Conservation (phyloP, 2,797 vertebrate genomes). For the Siniperca undulata region DNA sequence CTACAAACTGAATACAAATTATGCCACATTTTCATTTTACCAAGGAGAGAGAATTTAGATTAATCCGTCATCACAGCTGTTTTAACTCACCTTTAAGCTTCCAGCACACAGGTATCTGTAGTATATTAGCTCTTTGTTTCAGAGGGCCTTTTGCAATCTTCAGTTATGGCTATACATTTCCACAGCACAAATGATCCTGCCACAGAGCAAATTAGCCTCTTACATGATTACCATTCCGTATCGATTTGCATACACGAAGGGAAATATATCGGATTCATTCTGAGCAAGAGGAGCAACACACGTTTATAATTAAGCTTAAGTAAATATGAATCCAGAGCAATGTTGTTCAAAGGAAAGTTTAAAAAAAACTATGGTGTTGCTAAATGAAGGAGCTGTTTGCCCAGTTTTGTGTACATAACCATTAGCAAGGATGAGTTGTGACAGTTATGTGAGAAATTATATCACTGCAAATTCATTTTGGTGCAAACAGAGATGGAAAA, state of each 20-base stretch:
- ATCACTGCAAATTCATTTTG: conserved; percentile 48
- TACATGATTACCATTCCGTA: conserved; percentile 48
- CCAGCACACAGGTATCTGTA: conserved; percentile 4
- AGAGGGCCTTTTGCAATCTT: conserved; percentile 11
- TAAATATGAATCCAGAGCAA: conserved; percentile 23
- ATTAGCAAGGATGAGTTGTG: conserved; percentile 41
- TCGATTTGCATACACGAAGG: conserved; percentile 56
- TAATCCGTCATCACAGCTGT: background rate
- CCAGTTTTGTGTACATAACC: conserved; percentile 17
- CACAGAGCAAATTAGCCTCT: conserved; percentile 53
- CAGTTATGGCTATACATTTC: conserved; percentile 23
- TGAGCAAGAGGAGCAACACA: conserved; percentile 25
- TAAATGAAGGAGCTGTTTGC: conserved; percentile 15
- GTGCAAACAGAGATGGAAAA: conserved; percentile 51
- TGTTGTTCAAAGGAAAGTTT: conserved; percentile 10
- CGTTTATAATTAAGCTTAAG: conserved; percentile 26
- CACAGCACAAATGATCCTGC: conserved; percentile 36
- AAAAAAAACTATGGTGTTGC: conserved; percentile 10
- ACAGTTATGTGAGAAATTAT: conserved; percentile 48
- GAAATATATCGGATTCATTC: conserved; percentile 26
- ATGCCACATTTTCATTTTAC: conserved; percentile 3
- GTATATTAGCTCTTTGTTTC: conserved; percentile 15
- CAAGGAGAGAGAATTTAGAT: background rate
- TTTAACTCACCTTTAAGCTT: conserved; percentile 12
- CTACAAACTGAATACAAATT: conserved; percentile 10